Base-by-base conservation (phyloP, 2,888 invertebrate species). In the Apotomis capreana region DNA sequence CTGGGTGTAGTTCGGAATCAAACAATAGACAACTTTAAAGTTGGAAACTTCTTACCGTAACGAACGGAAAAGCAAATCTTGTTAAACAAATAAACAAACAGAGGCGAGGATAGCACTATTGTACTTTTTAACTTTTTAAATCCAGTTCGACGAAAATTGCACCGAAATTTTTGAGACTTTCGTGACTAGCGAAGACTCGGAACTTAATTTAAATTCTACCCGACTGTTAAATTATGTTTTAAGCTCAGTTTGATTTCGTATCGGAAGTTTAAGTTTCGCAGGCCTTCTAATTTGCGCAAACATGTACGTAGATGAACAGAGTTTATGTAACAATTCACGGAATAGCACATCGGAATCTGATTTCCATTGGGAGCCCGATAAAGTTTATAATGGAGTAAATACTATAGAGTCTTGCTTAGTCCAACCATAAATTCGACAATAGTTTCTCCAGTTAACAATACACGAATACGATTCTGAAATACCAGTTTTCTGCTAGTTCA, bases 61-160 rank as follows among this genome's bases (percentile, higher is more conserved):
- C 68, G 54, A 72, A 72, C 72, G 72, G 72, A 54, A 64, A 68
- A 63, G 72, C 63, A 72, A 72, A 72, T 72, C 63, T 59, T 63
- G 72, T 68, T 72, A 63, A 72, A 68, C 72, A 72, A 72, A 72
- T 72, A 72, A 68, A 72, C 63, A 68, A 68, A 55, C 52, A 70
- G 52, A 54, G 63, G 68, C 72, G 59, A 59, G 58, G 26, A 72
- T 68, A 52, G 63, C 59, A 58, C 67, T 63, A 68, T 68, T 72
- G 62, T 68, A 63, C 63, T 68, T 72, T 71, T 64, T 68, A 68
- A 72, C 62, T 68, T 72, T 68, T 62, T 58, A 72, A 58, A 46
- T 71, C 52, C 58, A 37, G 63, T 58, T 52, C 63, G 58, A 52
- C 68, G 63, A 59, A 67, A 65, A 62, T 51, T 68, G 63, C n/a